Evolutionary conservation across 2,888 invertebrate genomes (phyloP).

Genomic region (Coelopa pilipes): DNA sequence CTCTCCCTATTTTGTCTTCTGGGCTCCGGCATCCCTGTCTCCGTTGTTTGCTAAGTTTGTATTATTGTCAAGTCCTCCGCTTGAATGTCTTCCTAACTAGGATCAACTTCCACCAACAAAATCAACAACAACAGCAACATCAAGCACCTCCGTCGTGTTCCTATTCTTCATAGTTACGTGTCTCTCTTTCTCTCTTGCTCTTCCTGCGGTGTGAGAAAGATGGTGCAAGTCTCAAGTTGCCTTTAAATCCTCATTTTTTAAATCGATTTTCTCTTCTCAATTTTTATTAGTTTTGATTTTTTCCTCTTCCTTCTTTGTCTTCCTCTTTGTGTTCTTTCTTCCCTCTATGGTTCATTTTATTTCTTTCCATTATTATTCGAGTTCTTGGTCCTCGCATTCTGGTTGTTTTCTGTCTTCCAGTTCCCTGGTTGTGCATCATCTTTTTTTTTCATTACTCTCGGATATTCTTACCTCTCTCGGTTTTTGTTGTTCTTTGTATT

Average conservation of each 20-base stretch:
- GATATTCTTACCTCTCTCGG: too few species aligned
- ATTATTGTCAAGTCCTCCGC: slow-evolving; percentile 29
- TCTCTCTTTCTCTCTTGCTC: background rate
- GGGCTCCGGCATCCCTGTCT: background rate
- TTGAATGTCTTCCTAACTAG: slow-evolving; percentile 25
- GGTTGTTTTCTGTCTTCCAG: too few species aligned
- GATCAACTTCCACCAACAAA: slow-evolving; percentile 31
- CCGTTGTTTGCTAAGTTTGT: slow-evolving; percentile 26
- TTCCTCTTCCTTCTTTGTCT: too few species aligned
- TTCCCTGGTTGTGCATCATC: too few species aligned
- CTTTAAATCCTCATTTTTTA: too few species aligned
- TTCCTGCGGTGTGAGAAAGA: background rate
- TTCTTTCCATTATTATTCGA: too few species aligned
- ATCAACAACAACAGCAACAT: too few species aligned
- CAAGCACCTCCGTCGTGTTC: too few species aligned
- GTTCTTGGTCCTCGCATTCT: too few species aligned
- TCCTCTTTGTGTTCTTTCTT: background rate
- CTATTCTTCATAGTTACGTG: background rate
- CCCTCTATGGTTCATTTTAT: background rate
- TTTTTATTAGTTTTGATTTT: too few species aligned
- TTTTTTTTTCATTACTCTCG: too few species aligned
- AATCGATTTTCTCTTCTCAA: background rate
- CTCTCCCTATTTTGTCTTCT: background rate
- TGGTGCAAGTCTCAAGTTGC: background rate
- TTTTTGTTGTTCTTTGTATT: too few species aligned